Conservation (phyloP, 1,140 invertebrate species). For the Aphaenogaster floridana region DNA sequence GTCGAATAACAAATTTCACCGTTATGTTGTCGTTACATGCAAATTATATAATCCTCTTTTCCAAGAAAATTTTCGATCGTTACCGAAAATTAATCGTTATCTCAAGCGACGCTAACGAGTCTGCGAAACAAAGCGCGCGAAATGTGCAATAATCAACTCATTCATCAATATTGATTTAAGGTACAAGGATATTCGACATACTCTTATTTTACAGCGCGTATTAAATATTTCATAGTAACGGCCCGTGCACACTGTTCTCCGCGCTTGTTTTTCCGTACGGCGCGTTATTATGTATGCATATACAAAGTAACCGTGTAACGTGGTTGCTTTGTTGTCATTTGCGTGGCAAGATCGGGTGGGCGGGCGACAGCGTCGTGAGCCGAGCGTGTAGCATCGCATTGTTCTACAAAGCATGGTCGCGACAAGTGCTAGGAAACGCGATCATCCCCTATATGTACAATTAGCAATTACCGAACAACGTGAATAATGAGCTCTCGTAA, state of each 20-base stretch:
- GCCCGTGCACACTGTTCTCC: background rate
- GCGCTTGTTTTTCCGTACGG: background rate
- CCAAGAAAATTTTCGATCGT: constrained; percentile 1
- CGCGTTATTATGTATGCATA: background rate
- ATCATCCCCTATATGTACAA: background rate
- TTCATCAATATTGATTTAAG: constrained; percentile 6
- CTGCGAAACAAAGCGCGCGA: background rate
- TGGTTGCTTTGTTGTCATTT: background rate
- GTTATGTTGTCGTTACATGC: background rate
- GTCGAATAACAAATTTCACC: background rate
- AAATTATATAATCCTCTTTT: constrained; percentile 6
- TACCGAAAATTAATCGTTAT: constrained; percentile 7
- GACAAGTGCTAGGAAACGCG: background rate
- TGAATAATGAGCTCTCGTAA: background rate
- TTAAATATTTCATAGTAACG: constrained; percentile 5
- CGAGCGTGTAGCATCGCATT: background rate
- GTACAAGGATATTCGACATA: background rate
- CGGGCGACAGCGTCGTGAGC: background rate
- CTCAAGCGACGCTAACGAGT: constrained; percentile 2
- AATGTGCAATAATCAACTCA: background rate
- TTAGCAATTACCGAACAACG: background rate
- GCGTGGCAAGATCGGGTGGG: background rate
- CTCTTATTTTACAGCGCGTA: background rate
- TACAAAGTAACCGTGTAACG: background rate
- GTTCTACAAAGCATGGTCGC: background rate